phyloP scores from a whole-genome alignment of 2,113 vertebrate species.

The Toxotes jaculatrix region DNA sequence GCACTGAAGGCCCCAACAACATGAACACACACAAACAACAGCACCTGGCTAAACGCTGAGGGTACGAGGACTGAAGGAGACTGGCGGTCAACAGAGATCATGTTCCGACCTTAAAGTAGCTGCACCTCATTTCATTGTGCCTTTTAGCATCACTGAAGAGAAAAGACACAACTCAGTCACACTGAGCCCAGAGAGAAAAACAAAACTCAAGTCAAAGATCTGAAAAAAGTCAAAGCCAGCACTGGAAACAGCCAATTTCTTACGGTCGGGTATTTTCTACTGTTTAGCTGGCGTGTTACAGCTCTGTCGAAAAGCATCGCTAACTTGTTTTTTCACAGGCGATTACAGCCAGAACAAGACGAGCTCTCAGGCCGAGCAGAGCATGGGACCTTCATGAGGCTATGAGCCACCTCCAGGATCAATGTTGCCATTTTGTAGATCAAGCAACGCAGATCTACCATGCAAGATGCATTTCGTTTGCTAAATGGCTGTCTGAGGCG shows the following conservation, averaged over 20 bases:
- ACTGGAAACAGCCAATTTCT: conserved; percentile 77
- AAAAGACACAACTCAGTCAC: neutral
- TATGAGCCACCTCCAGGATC: conserved; percentile 76
- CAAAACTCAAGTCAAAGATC: conserved; percentile 26
- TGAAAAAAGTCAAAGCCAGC: conserved; percentile 16
- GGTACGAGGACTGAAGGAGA: neutral
- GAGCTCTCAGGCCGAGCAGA: conserved; percentile 69
- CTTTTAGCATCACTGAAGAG: neutral
- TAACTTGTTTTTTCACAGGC: conserved; percentile 82
- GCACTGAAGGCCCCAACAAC: neutral
- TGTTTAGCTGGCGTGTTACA: conserved; percentile 41
- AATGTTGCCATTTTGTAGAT: conserved; percentile 83
- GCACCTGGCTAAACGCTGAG: neutral
- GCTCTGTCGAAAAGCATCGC: conserved; percentile 70
- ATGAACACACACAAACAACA: neutral
- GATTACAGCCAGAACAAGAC: conserved; percentile 79
- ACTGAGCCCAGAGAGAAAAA: neutral
- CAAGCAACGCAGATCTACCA: conserved; percentile 75
- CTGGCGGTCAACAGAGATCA: neutral
- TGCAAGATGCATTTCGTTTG: conserved; percentile 83
- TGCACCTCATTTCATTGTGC: neutral
- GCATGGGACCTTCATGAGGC: conserved; percentile 82
- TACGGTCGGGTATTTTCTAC: conserved; percentile 68
- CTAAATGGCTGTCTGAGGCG: conserved; percentile 72
- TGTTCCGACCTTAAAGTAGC: neutral